Evolutionary conservation across 2,888 invertebrate genomes (phyloP).

Genomic region (Tanypteryx hageni): DNA sequence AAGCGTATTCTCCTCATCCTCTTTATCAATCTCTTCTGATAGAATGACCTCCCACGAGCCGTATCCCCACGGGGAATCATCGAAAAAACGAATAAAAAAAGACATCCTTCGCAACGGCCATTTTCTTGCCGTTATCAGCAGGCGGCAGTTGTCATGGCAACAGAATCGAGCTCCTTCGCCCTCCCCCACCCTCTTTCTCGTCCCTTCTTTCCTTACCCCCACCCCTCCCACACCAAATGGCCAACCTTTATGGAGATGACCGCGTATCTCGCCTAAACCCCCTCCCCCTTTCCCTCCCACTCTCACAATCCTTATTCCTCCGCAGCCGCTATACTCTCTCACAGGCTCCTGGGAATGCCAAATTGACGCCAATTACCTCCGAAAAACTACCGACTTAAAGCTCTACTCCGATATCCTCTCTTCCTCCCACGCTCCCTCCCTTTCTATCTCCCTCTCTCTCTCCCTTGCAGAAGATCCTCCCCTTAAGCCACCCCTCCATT

Average conservation of each 20-base stretch:
- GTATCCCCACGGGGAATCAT: not conserved
- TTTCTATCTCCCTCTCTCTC: too few relatives aligned
- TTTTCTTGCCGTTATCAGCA: constrained; percentile 44
- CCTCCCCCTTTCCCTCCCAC: not conserved
- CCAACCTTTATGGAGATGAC: too few relatives aligned
- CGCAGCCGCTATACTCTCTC: not conserved
- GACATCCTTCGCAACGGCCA: constrained; percentile 24
- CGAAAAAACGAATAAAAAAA: not conserved
- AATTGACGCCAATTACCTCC: constrained; percentile 55
- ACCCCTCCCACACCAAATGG: not conserved
- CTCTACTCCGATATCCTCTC: constrained; percentile 30
- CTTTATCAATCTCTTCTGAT: constrained; percentile 18
- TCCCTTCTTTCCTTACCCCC: not conserved
- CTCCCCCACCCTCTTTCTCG: not conserved
- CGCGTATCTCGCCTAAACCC: too few relatives aligned
- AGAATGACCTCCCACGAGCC: not conserved
- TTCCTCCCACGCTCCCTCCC: constrained; percentile 4
- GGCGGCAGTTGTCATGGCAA: constrained; percentile 3
- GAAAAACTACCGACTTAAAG: constrained; percentile 51
- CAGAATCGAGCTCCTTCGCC: not conserved
- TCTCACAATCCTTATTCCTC: not conserved
- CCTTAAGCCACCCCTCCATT: not conserved
- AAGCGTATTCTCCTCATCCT: not conserved
- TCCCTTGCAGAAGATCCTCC: not conserved
- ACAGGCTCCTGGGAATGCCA: constrained; percentile 47